These are phyloP conservation scores for Ammospiza maritima DNA, from an alignment of 2,797 vertebrate genomes.

Conservation along the genomic window DNA sequence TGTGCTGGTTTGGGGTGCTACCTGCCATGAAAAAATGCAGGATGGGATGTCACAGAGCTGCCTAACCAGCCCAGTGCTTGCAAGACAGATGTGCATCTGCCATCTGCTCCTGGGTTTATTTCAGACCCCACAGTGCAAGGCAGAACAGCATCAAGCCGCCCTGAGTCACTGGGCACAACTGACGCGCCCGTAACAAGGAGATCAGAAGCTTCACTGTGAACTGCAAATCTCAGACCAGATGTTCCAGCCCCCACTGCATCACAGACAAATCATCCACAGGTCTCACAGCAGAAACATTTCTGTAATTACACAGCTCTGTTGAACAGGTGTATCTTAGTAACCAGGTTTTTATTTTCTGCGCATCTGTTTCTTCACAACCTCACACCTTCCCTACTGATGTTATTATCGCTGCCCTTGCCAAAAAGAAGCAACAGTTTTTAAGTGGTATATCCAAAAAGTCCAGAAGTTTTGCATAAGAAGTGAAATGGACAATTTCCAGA, in stretches of 20 bases:
- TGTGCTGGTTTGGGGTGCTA: not conserved
- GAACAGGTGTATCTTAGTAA: slow-evolving; percentile 1
- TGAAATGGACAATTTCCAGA: not conserved
- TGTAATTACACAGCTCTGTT: not conserved
- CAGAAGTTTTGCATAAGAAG: not conserved
- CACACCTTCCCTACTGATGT: not conserved
- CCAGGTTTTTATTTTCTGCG: not conserved
- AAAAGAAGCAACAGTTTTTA: not conserved
- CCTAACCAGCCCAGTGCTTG: not conserved
- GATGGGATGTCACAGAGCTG: not conserved
- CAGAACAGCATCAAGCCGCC: not conserved
- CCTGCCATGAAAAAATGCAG: not conserved
- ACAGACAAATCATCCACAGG: not conserved
- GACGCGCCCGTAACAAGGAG: not conserved
- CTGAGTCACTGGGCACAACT: not conserved
- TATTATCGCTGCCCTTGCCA: not conserved
- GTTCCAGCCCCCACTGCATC: not conserved
- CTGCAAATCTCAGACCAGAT: not conserved
- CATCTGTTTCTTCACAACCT: not conserved
- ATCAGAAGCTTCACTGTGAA: not conserved
- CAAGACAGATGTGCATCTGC: not conserved
- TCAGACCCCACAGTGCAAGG: not conserved
- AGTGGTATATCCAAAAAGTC: not conserved
- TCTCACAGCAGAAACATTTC: not conserved
- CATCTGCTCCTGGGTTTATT: not conserved